Evolutionary conservation across 2,888 invertebrate genomes (phyloP), one percentile per base, ranked within the genome.

Genomic region (Ypsolopha scabrella): DNA sequence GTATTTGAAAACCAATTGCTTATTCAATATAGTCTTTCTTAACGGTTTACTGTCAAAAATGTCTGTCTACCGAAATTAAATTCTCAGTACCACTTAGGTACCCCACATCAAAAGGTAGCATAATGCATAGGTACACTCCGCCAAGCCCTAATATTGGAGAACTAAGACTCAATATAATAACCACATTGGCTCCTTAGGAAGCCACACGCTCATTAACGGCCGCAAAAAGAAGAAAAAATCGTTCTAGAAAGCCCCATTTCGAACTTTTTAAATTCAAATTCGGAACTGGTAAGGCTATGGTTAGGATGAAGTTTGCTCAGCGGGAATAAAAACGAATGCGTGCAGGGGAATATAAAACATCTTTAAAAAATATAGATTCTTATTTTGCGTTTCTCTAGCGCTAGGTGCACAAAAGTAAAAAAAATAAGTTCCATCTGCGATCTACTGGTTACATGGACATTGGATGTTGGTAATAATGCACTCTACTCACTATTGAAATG

Each of bases 181-280:
- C 67, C 60, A 60, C 60, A 54, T 58, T 63, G 68, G 72, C 81
- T 80, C 69, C 81, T 68, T 75, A 72, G 77, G 80, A 78, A 80
- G 81, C 76, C 67, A 67, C 67, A 63, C 68, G 58, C 64, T 74
- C 69, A 76, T 78, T 78, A 76, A 64, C 60, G 61, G 58, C 56
- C 43, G 45, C 38, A 52, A 54, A 55, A 57, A 60, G 67, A 68
- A 72, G 66, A 70, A 70, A 70, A 65, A 72, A 67, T 60, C 59
- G 57, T 72, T 24, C 68, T 75, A 77, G 74, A 80, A 79, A 77
- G 76, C 70, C 66, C 67, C 69, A 70, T 70, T 76, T 72, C 67
- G 64, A 75, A 75, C 76, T 75, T 79, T 78, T 75, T 68, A 71
- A 79, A 79, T 82, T 75, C 75, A 75, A 77, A 81, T 81, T 81